Percentiles rank a stretch among this genome's conserved stretches.
Conservation (phyloP, 2,797 vertebrate genomes). For the Microctenopoma steveboyesi region DNA sequence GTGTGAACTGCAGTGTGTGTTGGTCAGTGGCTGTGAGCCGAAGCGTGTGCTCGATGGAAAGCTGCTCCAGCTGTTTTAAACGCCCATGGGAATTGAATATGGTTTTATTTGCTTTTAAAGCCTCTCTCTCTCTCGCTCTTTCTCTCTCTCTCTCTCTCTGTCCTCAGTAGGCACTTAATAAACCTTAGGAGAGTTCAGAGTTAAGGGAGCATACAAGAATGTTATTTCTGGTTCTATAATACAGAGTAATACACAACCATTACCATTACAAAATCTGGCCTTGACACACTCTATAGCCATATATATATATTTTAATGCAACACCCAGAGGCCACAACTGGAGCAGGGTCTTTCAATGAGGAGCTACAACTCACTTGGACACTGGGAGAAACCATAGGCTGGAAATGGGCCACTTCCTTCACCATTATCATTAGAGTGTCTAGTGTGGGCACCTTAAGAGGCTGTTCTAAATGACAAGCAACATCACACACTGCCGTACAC, state of each 20-base stretch:
- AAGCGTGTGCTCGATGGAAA: slow-evolving; percentile 38
- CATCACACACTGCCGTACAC: slow-evolving; percentile 30
- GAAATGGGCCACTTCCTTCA: slow-evolving; percentile 64
- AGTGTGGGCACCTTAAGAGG: slow-evolving; percentile 33
- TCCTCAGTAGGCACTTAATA: slow-evolving; percentile 36
- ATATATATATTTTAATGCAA: slow-evolving; percentile 55
- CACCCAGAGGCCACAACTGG: slow-evolving; percentile 42
- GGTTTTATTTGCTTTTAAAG: slow-evolving; percentile 67
- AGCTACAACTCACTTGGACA: slow-evolving; percentile 50
- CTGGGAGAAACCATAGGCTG: slow-evolving; percentile 38
- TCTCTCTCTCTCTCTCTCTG: not conserved
- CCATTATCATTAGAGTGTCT: slow-evolving; percentile 46
- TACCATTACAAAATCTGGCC: slow-evolving; percentile 33
- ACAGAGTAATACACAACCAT: slow-evolving; percentile 25
- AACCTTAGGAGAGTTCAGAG: slow-evolving; percentile 31
- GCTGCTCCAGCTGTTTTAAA: slow-evolving; percentile 64
- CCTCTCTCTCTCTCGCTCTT: slow-evolving; percentile 1
- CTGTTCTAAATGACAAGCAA: slow-evolving; percentile 35
- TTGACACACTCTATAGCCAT: slow-evolving; percentile 45
- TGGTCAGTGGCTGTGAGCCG: slow-evolving; percentile 20
- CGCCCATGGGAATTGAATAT: slow-evolving; percentile 51
- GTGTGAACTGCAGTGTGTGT: slow-evolving; percentile 24
- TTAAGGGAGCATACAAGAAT: not conserved
- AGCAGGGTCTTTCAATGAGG: slow-evolving; percentile 44
- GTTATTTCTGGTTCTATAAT: slow-evolving; percentile 27